Evolutionary conservation across 2,113 vertebrate genomes (phyloP).

Genomic region (Lucifuga dentata): DNA sequence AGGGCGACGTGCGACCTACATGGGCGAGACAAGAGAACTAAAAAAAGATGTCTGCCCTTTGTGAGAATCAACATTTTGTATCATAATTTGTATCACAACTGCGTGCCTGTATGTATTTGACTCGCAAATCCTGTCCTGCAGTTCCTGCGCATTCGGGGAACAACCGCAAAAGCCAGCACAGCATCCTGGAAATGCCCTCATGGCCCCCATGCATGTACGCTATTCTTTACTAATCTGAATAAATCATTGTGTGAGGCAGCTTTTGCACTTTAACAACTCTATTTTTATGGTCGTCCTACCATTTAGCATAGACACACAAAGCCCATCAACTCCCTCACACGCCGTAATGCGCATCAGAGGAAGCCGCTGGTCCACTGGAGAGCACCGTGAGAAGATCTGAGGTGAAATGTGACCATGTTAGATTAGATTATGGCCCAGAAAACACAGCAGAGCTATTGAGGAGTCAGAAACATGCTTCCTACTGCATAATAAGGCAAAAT

Average conservation of each 20-base stretch:
- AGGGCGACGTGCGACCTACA: constrained; percentile 12
- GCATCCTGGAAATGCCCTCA: background rate
- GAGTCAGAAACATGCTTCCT: too few relatives aligned
- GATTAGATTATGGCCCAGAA: too few relatives aligned
- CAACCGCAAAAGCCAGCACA: constrained; percentile 8
- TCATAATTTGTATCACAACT: constrained; percentile 4
- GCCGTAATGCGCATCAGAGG: constrained; percentile 32
- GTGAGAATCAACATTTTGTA: constrained; percentile 3
- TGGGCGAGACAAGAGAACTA: background rate
- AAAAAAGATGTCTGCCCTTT: constrained; percentile 7
- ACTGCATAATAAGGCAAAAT: too few relatives aligned
- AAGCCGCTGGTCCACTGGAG: background rate
- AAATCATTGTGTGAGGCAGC: constrained; percentile 55
- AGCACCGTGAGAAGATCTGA: background rate
- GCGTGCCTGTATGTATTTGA: constrained; percentile 1
- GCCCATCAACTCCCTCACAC: constrained; percentile 10
- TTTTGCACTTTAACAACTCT: constrained; percentile 50
- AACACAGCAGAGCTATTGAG: too few relatives aligned
- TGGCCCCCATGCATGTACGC: background rate
- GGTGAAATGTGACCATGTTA: background rate
- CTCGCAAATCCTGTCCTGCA: constrained; percentile 16
- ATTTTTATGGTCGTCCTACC: constrained; percentile 37
- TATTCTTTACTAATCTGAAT: constrained; percentile 56
- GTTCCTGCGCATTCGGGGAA: background rate
- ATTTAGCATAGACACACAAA: constrained; percentile 37